Evolutionary conservation across 2,888 invertebrate genomes (phyloP), one percentile per base, ranked within the genome.

Genomic region (Emmelina monodactyla): DNA sequence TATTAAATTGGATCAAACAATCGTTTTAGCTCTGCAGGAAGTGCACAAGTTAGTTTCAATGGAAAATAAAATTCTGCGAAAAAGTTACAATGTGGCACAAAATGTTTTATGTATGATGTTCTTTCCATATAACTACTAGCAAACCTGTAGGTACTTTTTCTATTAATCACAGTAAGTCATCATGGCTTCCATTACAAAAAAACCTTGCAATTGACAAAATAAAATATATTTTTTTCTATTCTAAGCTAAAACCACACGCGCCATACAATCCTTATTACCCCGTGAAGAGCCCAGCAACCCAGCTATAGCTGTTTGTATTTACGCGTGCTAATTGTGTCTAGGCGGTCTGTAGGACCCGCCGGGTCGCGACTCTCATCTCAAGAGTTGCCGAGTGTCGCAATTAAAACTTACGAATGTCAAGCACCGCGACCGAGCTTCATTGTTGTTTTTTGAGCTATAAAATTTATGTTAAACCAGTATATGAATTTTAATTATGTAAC

Each of bases 361-460:
- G 9, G n/a, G 25, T 11, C n/a, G n/a, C n/a, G n/a, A n/a, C n/a
- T 19, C 19, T 5, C 25, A 9, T 7, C 25, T 4, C 25, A 25
- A 25, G 25, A 7, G n/a, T 25, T 10, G 25, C 25, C 25, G 25
- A 73, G 75, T 65, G 68, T 59, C 61, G 75, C 78, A 78, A 78
- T 78, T 78, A 78, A 75, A 78, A 78, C 69, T 76, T 75, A 69
- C 72, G 66, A 75, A 76, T 76, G 78, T 76, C 75, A 73, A 76
- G 73, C 46, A 54, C 58, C 53, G 53, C 53, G 61, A 61, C 55
- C 46, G 37, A 51, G 48, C 51, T 62, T 67, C 63, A 61, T 69
- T 67, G 45, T 54, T 54, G 66, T 65, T 70, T 64, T 62, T 25
- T 25, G 25, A 25, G 11, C 25, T 25, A 25, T 25, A 25, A 25